Evolutionary conservation across 2,113 vertebrate genomes (phyloP), one percentile per base, ranked within the genome.

Genomic region (Forbesichthys agassizii): DNA sequence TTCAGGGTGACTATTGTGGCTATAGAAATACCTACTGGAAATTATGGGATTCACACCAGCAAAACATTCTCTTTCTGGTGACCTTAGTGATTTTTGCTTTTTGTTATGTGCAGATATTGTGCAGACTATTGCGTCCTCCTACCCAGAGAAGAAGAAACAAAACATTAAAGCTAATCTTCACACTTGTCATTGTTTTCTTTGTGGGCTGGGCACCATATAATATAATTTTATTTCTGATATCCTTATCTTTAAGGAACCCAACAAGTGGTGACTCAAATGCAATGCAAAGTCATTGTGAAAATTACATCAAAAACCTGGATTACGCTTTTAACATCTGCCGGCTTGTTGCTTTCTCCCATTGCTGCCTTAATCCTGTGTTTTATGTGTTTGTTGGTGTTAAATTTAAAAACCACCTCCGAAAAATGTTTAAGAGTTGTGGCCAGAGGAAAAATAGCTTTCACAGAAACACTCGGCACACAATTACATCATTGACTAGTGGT

Each of bases 161-260:
- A 80, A 96, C 96, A 0, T 85, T 96, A n/a, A 93, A 92, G 67
- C 93, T 98, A 4, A 96, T 99, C 80, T 90, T 97, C 14, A 86
- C 88, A 33, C 94, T 99, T 0, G 94, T 97, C 81, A 49, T 90
- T 11, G 89, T 92, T 11, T 97, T 97, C 87, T 96, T 97, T 78
- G 18, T 98, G n/a, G 94, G 95, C 70, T 99, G 97, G 97, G 88
- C 85, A 4, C 97, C 96, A 12, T 99, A 95, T 78, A 98, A 99
- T 42, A 49, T 94, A 3, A 36, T 93, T 13, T 88, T 94, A 46
- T 94, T 97, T 61, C 66, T 96, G 6, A 51, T 72, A 48, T 91
- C 93, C 0, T 75, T 94, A 3, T 47, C 20, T 0, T 13, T 71
- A 11, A 6, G 0, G 0, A 9, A 33, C 51, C 0, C 5, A 9